A percentile compares a stretch with the other conserved stretches of the same genome.
These are phyloP conservation scores for Umimayanthus kanabou DNA, from an alignment of 92 coral and sea anemone species.

Conservation along the genomic window DNA sequence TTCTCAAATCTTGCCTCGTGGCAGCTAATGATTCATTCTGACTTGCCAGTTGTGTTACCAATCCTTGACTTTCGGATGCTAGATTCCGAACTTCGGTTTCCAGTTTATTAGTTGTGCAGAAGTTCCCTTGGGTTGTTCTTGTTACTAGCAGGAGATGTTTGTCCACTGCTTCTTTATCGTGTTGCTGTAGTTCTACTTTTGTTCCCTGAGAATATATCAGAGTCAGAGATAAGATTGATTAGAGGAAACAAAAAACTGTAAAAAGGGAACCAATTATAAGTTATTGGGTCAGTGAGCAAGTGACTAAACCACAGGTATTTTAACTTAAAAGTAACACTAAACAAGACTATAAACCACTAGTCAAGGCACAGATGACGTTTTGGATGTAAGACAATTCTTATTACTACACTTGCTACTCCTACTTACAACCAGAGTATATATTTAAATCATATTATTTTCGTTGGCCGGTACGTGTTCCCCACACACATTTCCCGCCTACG, in stretches of 20 bases:
- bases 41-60: background rate
- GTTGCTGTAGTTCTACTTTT: slow-evolving; percentile 43
- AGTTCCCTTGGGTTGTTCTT: background rate
- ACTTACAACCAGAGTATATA: no score
- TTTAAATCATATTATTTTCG: no score
- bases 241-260: background rate
- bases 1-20: no score
- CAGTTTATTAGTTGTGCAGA: background rate
- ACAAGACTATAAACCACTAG: no score
- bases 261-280: background rate
- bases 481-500: no score
- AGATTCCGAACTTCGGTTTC: background rate
- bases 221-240: background rate
- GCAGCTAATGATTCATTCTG: no score
- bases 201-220: slow-evolving; percentile 48
- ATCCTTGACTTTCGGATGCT: background rate
- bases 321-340: background rate
- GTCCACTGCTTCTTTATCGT: slow-evolving; percentile 25
- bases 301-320: background rate
- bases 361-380: no score
- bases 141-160: slow-evolving; percentile 48
- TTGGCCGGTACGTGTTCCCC: no score
- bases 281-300: background rate
- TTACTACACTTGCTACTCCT: no score
- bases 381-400: no score